Conservation (phyloP, 2,797 vertebrate genomes). For the Alfaro cultratus region DNA sequence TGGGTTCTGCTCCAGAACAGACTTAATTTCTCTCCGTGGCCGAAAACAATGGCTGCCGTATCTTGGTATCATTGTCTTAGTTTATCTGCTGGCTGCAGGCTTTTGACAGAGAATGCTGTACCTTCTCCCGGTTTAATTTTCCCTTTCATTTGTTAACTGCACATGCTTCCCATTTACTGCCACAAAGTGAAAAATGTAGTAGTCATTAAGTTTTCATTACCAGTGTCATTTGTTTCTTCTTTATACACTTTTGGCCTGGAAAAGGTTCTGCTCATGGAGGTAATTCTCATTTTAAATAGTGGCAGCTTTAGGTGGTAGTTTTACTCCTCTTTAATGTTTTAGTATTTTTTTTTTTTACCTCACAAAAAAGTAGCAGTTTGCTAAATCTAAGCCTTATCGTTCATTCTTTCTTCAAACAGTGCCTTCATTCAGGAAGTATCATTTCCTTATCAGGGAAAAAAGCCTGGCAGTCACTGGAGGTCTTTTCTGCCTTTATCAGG, state of each 20-base stretch:
- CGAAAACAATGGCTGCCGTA: slow-evolving; percentile 59
- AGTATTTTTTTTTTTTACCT: slow-evolving; percentile 54
- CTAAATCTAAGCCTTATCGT: slow-evolving; percentile 25
- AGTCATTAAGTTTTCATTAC: slow-evolving; percentile 77
- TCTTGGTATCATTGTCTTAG: slow-evolving; percentile 68
- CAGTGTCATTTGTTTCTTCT: slow-evolving; percentile 65
- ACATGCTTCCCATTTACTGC: slow-evolving; percentile 67
- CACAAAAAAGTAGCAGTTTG: slow-evolving; percentile 22
- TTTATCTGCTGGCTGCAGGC: slow-evolving; percentile 75
- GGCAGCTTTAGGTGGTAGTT: slow-evolving; percentile 38
- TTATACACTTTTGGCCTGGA: slow-evolving; percentile 59
- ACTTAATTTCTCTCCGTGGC: slow-evolving; percentile 59
- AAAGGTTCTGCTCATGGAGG: slow-evolving; percentile 47
- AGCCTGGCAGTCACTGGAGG: slow-evolving; percentile 13
- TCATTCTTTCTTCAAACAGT: slow-evolving; percentile 11
- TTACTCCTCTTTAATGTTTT: slow-evolving; percentile 22
- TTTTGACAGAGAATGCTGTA: slow-evolving; percentile 63
- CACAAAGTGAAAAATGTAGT: slow-evolving; percentile 77
- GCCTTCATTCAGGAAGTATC: slow-evolving; percentile 3
- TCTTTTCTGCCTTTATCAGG: slow-evolving; percentile 32
- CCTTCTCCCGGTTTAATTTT: slow-evolving; percentile 61
- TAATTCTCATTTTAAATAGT: slow-evolving; percentile 54
- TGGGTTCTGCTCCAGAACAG: slow-evolving; percentile 59
- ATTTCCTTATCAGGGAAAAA: slow-evolving; percentile 21
- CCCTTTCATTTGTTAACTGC: slow-evolving; percentile 72